Conservation (phyloP, 2,888 invertebrate species). For the Temnothorax ravouxi region DNA sequence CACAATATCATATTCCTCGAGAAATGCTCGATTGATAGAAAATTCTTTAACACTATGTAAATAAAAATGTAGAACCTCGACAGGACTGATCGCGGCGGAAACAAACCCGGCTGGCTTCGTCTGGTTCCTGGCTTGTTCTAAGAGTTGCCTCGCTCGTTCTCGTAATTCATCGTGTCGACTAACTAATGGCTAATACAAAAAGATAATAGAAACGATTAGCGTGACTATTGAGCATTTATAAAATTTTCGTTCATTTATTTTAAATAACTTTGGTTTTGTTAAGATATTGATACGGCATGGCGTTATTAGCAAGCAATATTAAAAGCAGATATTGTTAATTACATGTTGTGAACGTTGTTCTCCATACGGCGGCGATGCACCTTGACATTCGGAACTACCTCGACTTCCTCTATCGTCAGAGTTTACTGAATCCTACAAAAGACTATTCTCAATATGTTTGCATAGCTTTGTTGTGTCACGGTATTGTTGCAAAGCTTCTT, state of each 20-base stretch:
- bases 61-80: slow-evolving; percentile 84
- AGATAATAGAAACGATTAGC: slow-evolving; percentile 74
- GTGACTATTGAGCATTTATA: neutral
- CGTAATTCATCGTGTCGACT: slow-evolving; percentile 94
- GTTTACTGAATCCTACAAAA: slow-evolving; percentile 79
- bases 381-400: slow-evolving; percentile 82
- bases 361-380: slow-evolving; percentile 81
- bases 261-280: neutral
- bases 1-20: neutral
- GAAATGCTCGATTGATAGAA: neutral
- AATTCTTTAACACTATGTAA: slow-evolving; percentile 9
- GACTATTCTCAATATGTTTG: slow-evolving; percentile 21
- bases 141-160: slow-evolving; percentile 93
- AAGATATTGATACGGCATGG: slow-evolving; percentile 4
- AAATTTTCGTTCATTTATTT: slow-evolving; percentile 2
- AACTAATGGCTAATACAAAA: slow-evolving; percentile 89
- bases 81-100: slow-evolving; percentile 87
- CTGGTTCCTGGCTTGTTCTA: slow-evolving; percentile 91
- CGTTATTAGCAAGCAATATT: slow-evolving; percentile 17
- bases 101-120: slow-evolving; percentile 86
- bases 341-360: slow-evolving; percentile 84
- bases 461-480: neutral
- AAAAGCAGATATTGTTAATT: slow-evolving; percentile 72
- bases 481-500: slow-evolving; percentile 40
- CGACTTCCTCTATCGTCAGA: slow-evolving; percentile 81